Evolutionary conservation across 1,140 invertebrate species (phyloP), one percentile per base, ranked within the genome.

Genomic region (Drosophila oshimai): DNA sequence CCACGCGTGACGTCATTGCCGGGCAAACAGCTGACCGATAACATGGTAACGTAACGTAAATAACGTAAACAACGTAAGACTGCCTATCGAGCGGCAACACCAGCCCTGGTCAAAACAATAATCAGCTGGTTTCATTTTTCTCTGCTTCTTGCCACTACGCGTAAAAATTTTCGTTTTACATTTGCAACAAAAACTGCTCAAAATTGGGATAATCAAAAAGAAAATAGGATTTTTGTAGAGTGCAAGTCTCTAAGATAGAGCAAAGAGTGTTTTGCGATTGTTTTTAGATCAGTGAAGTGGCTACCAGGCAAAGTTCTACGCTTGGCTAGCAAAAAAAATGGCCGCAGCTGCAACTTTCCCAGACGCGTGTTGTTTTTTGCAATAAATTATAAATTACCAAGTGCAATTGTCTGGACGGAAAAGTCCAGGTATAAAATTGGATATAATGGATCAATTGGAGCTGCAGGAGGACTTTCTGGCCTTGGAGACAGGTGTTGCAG

Each of bases 391-490:
- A 31, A 17, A 49, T 22, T 17, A 4, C 6, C 6, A 12, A 12
- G 5, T 1, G 10, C 13, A 67, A 42, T 13, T 31, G 12, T 31
- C n/a, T n/a, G n/a, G n/a, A n/a, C n/a, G n/a, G n/a, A n/a, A n/a
- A n/a, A n/a, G n/a, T n/a, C n/a, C n/a, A n/a, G n/a, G n/a, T n/a
- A n/a, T n/a, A n/a, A n/a, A 39, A 33, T 57, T 45, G 36, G 12
- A 10, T 29, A 17, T 5, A 24, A 53, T 42, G 58, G 51, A 78
- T 44, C 74, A 67, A 36, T 62, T 86, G 76, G 81, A 87, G 20
- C 76, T 77, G 69, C 64, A 73, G 29, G 70, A 73, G 7, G 70
- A 73, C 33, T 64, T 73, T 41, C 15, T 73, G 31, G 44, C 44
- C 33, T 15, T 51, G 47, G 70, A 73, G 6, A 31, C 46, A 29